These are phyloP conservation scores for Equus przewalskii DNA, from an alignment of 2,113 vertebrate species.

Conservation along the genomic window DNA sequence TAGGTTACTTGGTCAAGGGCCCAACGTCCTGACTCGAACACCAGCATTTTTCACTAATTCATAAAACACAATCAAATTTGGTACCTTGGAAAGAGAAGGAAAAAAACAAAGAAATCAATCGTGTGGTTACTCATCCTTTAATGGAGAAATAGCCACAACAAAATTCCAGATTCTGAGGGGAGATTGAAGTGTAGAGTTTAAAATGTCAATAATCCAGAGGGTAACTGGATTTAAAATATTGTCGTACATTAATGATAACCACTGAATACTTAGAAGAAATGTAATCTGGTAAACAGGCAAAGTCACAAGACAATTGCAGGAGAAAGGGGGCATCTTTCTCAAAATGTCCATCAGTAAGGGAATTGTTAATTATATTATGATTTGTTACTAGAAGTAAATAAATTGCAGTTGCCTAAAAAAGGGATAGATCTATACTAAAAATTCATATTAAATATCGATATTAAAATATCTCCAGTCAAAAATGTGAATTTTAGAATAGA, in stretches of 20 bases:
- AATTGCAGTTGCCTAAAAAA: not conserved
- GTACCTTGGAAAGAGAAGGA: not conserved
- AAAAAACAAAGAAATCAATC: not conserved
- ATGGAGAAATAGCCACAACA: not conserved
- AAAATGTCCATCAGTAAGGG: not conserved
- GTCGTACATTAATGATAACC: not conserved
- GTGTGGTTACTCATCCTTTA: not conserved
- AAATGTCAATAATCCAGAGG: not conserved
- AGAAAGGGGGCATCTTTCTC: not conserved
- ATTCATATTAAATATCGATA: not conserved
- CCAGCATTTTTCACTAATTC: not conserved
- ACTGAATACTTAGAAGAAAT: not conserved
- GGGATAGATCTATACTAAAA: not conserved
- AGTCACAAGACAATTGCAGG: not conserved
- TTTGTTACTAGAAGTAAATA: not conserved
- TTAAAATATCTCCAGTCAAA: not conserved
- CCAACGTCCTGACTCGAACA: not conserved
- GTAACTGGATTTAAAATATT: constrained; percentile 10
- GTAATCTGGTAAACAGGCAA: not conserved
- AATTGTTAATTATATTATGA: not conserved
- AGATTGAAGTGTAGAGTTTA: not conserved
- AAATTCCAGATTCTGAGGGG: not conserved
- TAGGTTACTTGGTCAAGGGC: not conserved
- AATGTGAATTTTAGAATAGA: not conserved
- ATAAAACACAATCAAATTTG: not conserved